Conservation (phyloP, 1,140 invertebrate genomes). For the Drosophila orosa region DNA sequence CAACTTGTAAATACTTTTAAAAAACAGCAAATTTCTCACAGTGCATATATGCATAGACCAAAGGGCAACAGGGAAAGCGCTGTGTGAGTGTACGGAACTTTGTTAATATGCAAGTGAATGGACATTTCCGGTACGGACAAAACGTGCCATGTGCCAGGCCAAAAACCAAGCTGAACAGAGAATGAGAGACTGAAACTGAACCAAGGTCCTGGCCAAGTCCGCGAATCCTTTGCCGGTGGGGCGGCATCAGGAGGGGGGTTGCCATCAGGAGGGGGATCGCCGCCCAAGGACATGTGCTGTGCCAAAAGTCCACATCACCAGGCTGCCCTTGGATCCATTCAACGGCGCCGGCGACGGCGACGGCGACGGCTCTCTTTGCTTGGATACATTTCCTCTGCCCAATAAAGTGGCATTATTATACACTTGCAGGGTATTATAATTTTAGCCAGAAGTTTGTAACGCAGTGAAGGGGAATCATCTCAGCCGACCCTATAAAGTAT, state of each 20-base stretch:
- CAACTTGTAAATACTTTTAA: not conserved
- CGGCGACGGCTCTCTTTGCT: not conserved
- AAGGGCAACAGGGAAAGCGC: slow-evolving; percentile 14
- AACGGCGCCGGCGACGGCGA: not conserved
- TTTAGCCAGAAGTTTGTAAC: no score
- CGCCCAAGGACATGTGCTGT: slow-evolving; percentile 63
- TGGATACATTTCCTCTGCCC: slow-evolving; percentile 48
- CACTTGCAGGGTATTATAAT: no score
- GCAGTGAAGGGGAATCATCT: no score
- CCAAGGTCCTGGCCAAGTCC: slow-evolving; percentile 42
- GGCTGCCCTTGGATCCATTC: slow-evolving; percentile 45
- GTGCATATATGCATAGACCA: slow-evolving; percentile 40
- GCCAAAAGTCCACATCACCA: slow-evolving; percentile 43
- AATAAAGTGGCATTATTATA: not conserved
- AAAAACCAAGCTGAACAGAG: slow-evolving; percentile 16
- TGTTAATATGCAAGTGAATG: slow-evolving; percentile 83
- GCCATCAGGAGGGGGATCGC: slow-evolving; percentile 3
- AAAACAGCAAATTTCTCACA: not conserved
- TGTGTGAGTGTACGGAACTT: slow-evolving; percentile 75
- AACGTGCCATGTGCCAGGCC: slow-evolving; percentile 69
- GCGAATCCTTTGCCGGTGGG: slow-evolving; percentile 29
- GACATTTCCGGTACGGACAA: slow-evolving; percentile 80
- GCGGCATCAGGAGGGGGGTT: not conserved
- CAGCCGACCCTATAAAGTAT: no score
- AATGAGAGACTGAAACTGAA: slow-evolving; percentile 18